Percentiles rank a stretch among this genome's conserved stretches.
These are phyloP conservation scores for Lasioglossum albipes DNA, from an alignment of 1,140 invertebrate species.

Conservation along the genomic window DNA sequence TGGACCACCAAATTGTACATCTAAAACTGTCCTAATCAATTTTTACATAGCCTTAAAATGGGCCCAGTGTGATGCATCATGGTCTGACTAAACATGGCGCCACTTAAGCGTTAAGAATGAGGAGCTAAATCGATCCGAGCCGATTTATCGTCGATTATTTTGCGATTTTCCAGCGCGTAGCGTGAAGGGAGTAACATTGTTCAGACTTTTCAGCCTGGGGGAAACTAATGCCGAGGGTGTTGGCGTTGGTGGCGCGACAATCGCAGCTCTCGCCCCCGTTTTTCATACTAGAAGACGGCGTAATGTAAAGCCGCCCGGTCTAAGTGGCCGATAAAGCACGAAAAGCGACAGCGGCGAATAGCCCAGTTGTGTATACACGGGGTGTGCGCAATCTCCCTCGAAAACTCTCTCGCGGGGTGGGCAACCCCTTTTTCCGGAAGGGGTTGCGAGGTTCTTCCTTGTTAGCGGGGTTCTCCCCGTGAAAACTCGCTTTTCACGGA, in stretches of 20 bases:
- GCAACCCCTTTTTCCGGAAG: neutral
- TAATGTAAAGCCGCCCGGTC: slow-evolving; percentile 1
- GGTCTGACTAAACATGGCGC: no score
- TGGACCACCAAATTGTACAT: no score
- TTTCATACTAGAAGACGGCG: slow-evolving; percentile 3
- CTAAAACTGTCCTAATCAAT: no score
- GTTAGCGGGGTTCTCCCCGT: slow-evolving; percentile 8
- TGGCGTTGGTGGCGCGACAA: slow-evolving; percentile 15
- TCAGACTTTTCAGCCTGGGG: neutral
- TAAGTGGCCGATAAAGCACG: slow-evolving; percentile 52
- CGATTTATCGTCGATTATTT: slow-evolving; percentile 16
- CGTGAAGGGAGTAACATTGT: slow-evolving; percentile 7
- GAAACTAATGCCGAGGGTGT: slow-evolving; percentile 4
- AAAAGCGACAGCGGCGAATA: slow-evolving; percentile 31
- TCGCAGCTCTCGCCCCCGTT: slow-evolving; percentile 26
- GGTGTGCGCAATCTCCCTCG: slow-evolving; percentile 16
- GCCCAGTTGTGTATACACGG: slow-evolving; percentile 9
- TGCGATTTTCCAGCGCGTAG: slow-evolving; percentile 12
- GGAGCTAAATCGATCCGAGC: neutral
- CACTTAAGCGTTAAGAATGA: no score
- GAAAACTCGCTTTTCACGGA: neutral
- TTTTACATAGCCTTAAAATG: no score
- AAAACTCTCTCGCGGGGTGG: neutral
- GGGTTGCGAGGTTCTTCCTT: slow-evolving; percentile 4
- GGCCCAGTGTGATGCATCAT: no score